phyloP scores from a whole-genome alignment of 2,888 invertebrate species.

The Meliscaeva auricollis region DNA sequence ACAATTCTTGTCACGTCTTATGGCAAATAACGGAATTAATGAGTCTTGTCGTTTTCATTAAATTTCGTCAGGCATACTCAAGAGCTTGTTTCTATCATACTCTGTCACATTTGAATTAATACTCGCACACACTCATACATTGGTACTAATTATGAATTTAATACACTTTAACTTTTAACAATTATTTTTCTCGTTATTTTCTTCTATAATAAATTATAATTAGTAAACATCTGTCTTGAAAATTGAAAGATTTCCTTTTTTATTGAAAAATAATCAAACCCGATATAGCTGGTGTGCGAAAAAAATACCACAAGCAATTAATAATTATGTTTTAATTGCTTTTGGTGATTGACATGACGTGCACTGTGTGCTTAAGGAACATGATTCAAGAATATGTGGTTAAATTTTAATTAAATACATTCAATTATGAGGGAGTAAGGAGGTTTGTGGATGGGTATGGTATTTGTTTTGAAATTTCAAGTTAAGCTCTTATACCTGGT shows the following conservation, averaged over 20 bases:
- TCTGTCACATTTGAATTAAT: background rate
- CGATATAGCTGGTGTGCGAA: background rate
- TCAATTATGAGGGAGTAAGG: background rate
- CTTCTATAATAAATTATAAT: background rate
- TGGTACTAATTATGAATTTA: no score
- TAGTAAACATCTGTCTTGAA: background rate
- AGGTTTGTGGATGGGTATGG: no score
- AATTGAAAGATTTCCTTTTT: background rate
- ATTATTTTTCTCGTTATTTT: background rate
- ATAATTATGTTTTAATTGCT: slow-evolving; percentile 22
- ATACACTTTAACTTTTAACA: no score
- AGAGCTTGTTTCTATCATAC: background rate
- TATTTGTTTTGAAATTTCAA: slow-evolving; percentile 1
- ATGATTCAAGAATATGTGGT: slow-evolving; percentile 14
- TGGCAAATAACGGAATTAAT: slow-evolving; percentile 39
- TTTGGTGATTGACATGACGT: slow-evolving; percentile 12
- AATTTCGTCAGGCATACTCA: background rate
- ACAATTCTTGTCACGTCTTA: slow-evolving; percentile 38
- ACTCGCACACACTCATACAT: background rate
- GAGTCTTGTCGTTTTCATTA: slow-evolving; percentile 23
- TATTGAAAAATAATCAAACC: background rate
- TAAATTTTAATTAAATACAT: slow-evolving; percentile 13
- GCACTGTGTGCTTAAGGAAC: background rate
- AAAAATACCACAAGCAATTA: slow-evolving; percentile 30
- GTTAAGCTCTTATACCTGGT: no score